These are phyloP conservation scores for Phoxinus phoxinus DNA, from an alignment of 2,113 vertebrate species.

Conservation along the genomic window DNA sequence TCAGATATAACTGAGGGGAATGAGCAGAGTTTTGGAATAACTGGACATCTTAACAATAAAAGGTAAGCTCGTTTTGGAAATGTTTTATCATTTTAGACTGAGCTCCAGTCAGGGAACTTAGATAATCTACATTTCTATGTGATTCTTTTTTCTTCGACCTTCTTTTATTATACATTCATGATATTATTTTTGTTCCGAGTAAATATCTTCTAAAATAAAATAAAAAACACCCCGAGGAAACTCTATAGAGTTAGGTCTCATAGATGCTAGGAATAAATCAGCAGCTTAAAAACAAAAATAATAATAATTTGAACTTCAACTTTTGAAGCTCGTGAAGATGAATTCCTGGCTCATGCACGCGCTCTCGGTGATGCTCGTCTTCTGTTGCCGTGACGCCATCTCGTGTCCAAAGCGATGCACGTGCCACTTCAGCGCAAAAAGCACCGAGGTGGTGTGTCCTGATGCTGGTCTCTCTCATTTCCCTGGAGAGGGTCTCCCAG, in stretches of 20 bases:
- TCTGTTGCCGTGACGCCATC: constrained; percentile 57
- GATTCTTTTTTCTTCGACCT: not conserved
- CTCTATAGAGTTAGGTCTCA: no score
- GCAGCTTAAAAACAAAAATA: not conserved
- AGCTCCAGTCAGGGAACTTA: no score
- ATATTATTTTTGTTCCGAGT: not conserved
- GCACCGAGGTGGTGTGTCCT: constrained; percentile 75
- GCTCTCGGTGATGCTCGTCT: constrained; percentile 58
- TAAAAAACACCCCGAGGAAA: no score
- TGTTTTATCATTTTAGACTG: not conserved
- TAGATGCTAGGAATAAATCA: not conserved
- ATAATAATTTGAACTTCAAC: not conserved
- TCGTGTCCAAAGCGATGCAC: constrained; percentile 72
- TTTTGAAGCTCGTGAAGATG: constrained; percentile 61
- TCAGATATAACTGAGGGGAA: not conserved
- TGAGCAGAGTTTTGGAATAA: not conserved
- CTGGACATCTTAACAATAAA: not conserved
- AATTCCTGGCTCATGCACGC: constrained; percentile 43
- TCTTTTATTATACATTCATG: not conserved
- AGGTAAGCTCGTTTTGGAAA: not conserved
- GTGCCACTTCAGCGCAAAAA: constrained; percentile 62
- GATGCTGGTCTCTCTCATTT: constrained; percentile 68
- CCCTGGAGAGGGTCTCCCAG: constrained; percentile 66
- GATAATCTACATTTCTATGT: not conserved
- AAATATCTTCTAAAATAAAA: not conserved